A percentile compares a stretch with the other conserved stretches of the same genome.
Conservation (phyloP, 2,888 invertebrate genomes). For the Plagodis dolabraria region DNA sequence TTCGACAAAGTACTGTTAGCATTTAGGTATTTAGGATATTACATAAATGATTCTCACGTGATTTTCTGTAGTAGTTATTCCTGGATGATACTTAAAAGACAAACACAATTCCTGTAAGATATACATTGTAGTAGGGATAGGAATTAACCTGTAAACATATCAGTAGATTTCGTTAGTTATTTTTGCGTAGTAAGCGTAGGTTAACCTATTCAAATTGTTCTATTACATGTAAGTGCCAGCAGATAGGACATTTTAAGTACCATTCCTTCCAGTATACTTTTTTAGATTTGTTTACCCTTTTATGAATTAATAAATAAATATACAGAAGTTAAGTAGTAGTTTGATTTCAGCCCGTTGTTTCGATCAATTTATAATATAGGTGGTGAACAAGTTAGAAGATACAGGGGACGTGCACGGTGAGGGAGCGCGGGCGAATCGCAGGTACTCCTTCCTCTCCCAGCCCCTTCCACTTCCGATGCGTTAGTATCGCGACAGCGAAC, state of each 20-base stretch:
- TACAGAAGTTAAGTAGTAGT: constrained; percentile 59
- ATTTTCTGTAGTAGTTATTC: constrained; percentile 5
- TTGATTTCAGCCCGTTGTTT: constrained; percentile 58
- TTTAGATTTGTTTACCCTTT: constrained; percentile 29
- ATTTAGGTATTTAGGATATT: constrained; percentile 2
- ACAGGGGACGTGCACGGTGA: constrained; percentile 23
- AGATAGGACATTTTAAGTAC: constrained; percentile 1
- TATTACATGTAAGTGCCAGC: too few species aligned
- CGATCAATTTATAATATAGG: constrained; percentile 33
- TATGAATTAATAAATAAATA: constrained; percentile 52
- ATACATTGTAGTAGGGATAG: constrained; percentile 1
- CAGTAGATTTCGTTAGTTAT: constrained; percentile 6
- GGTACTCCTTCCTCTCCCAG: constrained; percentile 30
- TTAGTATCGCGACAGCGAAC: neutral
- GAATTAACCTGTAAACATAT: constrained; percentile 10
- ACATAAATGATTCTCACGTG: neutral
- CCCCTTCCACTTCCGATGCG: constrained; percentile 18
- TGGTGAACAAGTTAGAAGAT: constrained; percentile 24
- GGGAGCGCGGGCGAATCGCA: constrained; percentile 29
- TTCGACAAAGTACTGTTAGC: neutral
- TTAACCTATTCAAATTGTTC: neutral
- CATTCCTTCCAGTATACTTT: constrained; percentile 21
- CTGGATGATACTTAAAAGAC: constrained; percentile 11
- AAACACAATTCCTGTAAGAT: neutral
- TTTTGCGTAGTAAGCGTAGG: constrained; percentile 5